Evolutionary conservation across 2,113 vertebrate species (phyloP), one percentile per base, ranked within the genome.

Genomic region (Anoplopoma fimbria): DNA sequence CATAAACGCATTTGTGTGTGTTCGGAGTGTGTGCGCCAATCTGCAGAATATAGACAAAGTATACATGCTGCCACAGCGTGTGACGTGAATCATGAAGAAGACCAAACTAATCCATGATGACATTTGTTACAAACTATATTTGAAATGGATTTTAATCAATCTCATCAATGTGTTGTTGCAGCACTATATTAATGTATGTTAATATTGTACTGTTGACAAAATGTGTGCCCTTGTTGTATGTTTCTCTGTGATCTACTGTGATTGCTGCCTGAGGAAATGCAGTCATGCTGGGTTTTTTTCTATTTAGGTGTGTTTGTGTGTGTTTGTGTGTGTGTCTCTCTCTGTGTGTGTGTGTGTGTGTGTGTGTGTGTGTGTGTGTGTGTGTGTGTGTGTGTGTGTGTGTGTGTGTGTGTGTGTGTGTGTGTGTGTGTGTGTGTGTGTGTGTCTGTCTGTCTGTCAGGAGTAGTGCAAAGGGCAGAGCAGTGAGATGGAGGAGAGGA

Each of bases 401-500:
- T 67, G n/a, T 27, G 3, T 51, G 6, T 40, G 33, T 64, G 67
- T 62, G 40, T 29, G n/a, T 64, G n/a, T n/a, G 57, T 12, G n/a
- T 55, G 34, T 65, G 47, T 36, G 0, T 29, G 29, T 75, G n/a
- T 67, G n/a, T 27, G 3, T 51, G 6, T 40, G 33, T 64, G 67
- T 62, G 40, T 29, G n/a, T 64, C 19, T 40, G 15, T 34, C 17
- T 81, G 70, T 75, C 75, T 76, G 74, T 78, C 4, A 63, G 75
- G 51, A 31, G 47, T 49, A 27, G 78, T 38, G 70, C 45, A 86
- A 79, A 87, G 74, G 77, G 79, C 77, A 81, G 36, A 82, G 63
- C 75, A 71, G 65, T 81, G 87, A 86, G 75, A 89, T 84, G 75
- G 72, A 89, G 87, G 68, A 89, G 85, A 91, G 85, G 85, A 89